phyloP scores from a whole-genome alignment of 2,113 vertebrate genomes.

The Galbula dea region DNA sequence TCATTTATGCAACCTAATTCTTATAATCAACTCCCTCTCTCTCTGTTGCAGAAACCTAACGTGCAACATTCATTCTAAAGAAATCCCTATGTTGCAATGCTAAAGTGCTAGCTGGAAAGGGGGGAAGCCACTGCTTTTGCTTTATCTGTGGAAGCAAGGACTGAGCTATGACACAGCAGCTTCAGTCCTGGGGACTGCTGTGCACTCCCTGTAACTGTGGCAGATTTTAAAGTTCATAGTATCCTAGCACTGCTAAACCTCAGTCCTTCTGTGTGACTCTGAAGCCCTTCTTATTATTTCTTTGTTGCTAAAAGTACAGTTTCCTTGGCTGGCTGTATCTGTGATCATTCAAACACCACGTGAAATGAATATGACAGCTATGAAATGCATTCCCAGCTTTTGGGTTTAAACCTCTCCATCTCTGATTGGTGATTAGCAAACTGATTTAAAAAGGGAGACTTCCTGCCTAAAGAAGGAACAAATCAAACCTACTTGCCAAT shows the following conservation, averaged over 20 bases:
- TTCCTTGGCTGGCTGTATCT: neutral
- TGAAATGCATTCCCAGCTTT: neutral
- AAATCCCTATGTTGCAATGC: neutral
- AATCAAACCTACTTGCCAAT: neutral
- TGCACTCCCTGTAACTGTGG: neutral
- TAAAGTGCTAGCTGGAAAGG: neutral
- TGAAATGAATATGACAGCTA: neutral
- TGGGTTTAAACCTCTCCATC: neutral
- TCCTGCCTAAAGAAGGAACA: neutral
- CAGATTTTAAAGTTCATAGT: neutral
- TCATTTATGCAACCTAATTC: neutral
- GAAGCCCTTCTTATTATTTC: neutral
- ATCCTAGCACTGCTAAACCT: neutral
- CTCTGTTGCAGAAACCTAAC: accelerated
- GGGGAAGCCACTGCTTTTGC: neutral
- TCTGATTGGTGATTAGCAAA: neutral
- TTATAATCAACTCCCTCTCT: neutral
- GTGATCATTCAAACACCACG: neutral
- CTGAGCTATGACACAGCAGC: neutral
- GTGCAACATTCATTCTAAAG: neutral
- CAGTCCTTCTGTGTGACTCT: neutral
- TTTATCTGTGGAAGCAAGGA: neutral
- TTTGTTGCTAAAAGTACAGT: neutral
- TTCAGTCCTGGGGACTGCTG: neutral
- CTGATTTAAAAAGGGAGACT: neutral